Percentiles rank a stretch among this genome's conserved stretches.
Evolutionary conservation across 2,888 invertebrate species (phyloP).

Genomic region (Agonopterix subpropinquella): DNA sequence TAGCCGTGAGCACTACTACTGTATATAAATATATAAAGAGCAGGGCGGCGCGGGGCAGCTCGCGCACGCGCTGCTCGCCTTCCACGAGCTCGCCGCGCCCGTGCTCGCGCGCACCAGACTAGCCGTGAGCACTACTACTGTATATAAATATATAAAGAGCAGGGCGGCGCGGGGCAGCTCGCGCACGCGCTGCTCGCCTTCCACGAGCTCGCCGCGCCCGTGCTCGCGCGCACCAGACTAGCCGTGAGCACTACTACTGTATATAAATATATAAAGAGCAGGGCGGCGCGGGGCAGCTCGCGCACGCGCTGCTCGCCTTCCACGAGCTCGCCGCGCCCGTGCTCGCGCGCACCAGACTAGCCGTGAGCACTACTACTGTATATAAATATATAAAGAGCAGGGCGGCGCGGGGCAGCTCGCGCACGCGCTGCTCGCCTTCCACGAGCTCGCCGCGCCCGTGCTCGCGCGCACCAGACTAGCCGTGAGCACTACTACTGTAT

Average conservation of each 20-base stretch:
- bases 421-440: slow-evolving; percentile 50
- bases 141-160: no score
- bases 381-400: no score
- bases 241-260: slow-evolving; percentile 24
- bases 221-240: slow-evolving; percentile 28
- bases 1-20: slow-evolving; percentile 26
- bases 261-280: no score
- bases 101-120: slow-evolving; percentile 30
- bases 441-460: slow-evolving; percentile 41
- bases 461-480: slow-evolving; percentile 30
- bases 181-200: slow-evolving; percentile 52
- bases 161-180: slow-evolving; percentile 45
- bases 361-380: slow-evolving; percentile 22
- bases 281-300: slow-evolving; percentile 44
- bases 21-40: no score
- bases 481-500: slow-evolving; percentile 19
- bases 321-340: slow-evolving; percentile 44
- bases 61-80: slow-evolving; percentile 49
- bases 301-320: slow-evolving; percentile 50
- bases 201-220: slow-evolving; percentile 44
- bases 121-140: slow-evolving; percentile 23
- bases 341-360: slow-evolving; percentile 28
- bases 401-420: slow-evolving; percentile 46
- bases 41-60: slow-evolving; percentile 45
- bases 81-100: slow-evolving; percentile 45